A percentile compares a stretch with the other conserved stretches of the same genome.
Conservation (phyloP, 2,113 vertebrate species). For the Nestor notabilis region DNA sequence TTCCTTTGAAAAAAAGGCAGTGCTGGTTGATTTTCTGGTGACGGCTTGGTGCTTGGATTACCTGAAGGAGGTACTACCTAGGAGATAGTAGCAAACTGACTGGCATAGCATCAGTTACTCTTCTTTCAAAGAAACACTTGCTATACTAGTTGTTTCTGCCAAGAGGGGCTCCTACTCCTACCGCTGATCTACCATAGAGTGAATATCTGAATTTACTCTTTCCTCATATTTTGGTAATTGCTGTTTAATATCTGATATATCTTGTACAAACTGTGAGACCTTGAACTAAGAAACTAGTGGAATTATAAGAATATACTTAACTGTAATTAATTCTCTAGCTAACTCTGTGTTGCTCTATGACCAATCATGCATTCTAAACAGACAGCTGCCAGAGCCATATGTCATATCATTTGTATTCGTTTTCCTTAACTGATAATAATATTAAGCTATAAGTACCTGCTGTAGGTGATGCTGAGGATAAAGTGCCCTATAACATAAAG, state of each 20-base stretch:
- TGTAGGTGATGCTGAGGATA: neutral
- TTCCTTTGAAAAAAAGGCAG: neutral
- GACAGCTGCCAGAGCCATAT: neutral
- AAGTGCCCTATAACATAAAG: neutral
- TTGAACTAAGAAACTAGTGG: neutral
- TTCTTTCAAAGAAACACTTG: neutral
- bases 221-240: slow-evolving; percentile 21
- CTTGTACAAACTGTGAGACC: neutral
- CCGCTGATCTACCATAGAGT: neutral
- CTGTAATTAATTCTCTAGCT: neutral
- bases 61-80: neutral
- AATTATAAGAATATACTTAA: neutral
- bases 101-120: neutral
- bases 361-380: neutral
- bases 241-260: neutral
- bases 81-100: neutral
- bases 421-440: slow-evolving; percentile 35
- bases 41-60: neutral
- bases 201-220: neutral
- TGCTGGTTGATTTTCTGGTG: neutral
- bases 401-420: slow-evolving; percentile 11
- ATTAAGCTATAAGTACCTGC: slow-evolving; percentile 15
- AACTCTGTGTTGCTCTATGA: neutral
- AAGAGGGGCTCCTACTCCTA: neutral
- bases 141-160: neutral